phyloP scores from a whole-genome alignment of 2,113 vertebrate species.

The Scartelaos histophorus region DNA sequence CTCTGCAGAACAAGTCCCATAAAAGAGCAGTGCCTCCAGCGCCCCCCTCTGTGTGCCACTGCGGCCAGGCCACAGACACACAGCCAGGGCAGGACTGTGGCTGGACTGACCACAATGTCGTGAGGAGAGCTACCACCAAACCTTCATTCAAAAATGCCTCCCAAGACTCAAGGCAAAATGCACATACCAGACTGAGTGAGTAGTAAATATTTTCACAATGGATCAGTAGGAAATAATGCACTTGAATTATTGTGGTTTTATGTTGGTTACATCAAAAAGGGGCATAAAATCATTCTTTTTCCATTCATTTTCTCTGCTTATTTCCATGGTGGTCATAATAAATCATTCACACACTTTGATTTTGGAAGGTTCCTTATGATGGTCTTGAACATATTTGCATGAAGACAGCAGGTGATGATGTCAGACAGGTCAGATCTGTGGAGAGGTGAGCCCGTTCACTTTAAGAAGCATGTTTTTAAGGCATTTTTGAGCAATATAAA shows the following conservation, averaged over 20 bases:
- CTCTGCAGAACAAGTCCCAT: constrained; percentile 36
- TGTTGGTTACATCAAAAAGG: not conserved
- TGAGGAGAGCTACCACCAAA: constrained; percentile 35
- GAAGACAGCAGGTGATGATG: no score
- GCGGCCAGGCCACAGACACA: constrained; percentile 62
- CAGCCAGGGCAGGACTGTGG: constrained; percentile 37
- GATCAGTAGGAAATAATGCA: constrained; percentile 4
- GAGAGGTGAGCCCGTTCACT: no score
- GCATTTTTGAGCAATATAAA: no score
- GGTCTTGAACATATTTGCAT: no score
- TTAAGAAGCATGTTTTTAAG: no score
- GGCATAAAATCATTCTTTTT: not conserved
- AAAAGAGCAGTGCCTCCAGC: constrained; percentile 40
- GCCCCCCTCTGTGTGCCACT: constrained; percentile 24
- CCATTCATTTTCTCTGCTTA: not conserved
- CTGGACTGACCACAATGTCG: constrained; percentile 53
- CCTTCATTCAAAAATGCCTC: not conserved
- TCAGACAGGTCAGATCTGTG: no score
- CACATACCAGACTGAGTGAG: constrained; percentile 1
- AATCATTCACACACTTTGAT: not conserved
- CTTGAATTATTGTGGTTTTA: constrained; percentile 11
- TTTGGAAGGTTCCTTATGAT: not conserved
- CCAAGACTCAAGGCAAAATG: not conserved
- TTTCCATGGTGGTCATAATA: not conserved
- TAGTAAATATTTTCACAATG: constrained; percentile 3